Conservation (phyloP, 1,140 invertebrate genomes). For the Patella vulgata region DNA sequence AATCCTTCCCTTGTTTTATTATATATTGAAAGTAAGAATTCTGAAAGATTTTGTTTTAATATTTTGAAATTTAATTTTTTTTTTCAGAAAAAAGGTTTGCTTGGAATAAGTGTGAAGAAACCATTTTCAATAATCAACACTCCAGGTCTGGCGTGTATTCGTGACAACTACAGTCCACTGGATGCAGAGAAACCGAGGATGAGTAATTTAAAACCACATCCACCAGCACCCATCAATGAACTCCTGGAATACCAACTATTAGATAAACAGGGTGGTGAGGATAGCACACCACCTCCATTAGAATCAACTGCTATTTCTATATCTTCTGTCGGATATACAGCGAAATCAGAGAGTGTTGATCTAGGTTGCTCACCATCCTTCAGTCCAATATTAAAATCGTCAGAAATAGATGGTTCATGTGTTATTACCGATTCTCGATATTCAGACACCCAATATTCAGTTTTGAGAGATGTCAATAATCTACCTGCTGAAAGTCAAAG, state of each 20-base stretch:
- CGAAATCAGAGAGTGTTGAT: not conserved
- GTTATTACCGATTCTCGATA: slow-evolving; percentile 1
- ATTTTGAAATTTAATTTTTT: slow-evolving; percentile 12
- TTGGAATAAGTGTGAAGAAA: slow-evolving; percentile 33
- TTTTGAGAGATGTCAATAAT: not conserved
- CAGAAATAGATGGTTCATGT: not conserved
- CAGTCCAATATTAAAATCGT: slow-evolving; percentile 3
- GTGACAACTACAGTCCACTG: slow-evolving; percentile 42
- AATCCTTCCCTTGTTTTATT: too few relatives aligned
- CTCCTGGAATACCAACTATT: slow-evolving; percentile 4
- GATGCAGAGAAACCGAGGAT: slow-evolving; percentile 18
- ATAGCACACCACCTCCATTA: slow-evolving; percentile 28
- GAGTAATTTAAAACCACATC: not conserved
- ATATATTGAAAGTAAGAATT: too few relatives aligned
- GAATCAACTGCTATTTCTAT: slow-evolving; percentile 31
- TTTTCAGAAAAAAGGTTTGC: slow-evolving; percentile 39
- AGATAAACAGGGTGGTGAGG: slow-evolving; percentile 5
- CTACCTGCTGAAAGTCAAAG: too few relatives aligned
- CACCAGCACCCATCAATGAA: too few relatives aligned
- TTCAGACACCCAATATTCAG: slow-evolving; percentile 2
- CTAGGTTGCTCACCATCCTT: slow-evolving; percentile 9
- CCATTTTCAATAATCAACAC: slow-evolving; percentile 46
- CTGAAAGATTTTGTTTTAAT: too few relatives aligned
- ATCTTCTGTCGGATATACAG: not conserved
- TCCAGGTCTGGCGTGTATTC: slow-evolving; percentile 40